Evolutionary conservation across 2,888 invertebrate species (phyloP), one percentile per base, ranked within the genome.

Genomic region (Cantharis rufa): DNA sequence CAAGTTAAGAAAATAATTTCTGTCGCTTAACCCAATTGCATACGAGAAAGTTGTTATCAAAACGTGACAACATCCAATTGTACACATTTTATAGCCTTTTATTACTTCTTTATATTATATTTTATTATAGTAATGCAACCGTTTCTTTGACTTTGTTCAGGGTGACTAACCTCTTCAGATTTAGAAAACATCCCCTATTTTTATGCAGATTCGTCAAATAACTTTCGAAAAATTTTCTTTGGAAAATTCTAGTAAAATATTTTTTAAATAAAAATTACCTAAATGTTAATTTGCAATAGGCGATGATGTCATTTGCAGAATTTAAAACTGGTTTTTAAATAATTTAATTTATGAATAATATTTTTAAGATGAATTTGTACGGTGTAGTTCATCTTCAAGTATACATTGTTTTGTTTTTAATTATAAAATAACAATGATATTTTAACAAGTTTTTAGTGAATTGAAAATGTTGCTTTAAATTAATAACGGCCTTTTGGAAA

Each of bases 401-500:
- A 24, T 32, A 13, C 32, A 32, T 5, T 18, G 64, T 16, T 64
- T 64, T n/a, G 7, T 24, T 18, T 21, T 24, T 11, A 21, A 66
- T 21, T 66, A 18, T n/a, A 18, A 18, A 62, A 62, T 62, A 18
- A 28, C 16, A 66, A 28, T 72, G n/a, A 15, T 62, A 62, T 10
- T 18, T 15, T 28, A 69, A 72, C 10, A 15, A 66, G 15, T 21
- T 66, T 64, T 71, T 72, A 15, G 3, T 66, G 21, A 62, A 68
- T 18, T 69, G 18, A 66, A 74, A 71, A 74, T 71, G 72, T 63
- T 74, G 66, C 16, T 71, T 32, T 70, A 24, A 69, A 27, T 69
- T 74, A 69, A 72, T 73, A 77, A 74, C 75, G 72, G 75, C 73
- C 71, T 74, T 73, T 75, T 66, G 62, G 70, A 74, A 82, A 82